Conservation (phyloP, 2,113 vertebrate genomes). For the Cyprinodon variegatus region DNA sequence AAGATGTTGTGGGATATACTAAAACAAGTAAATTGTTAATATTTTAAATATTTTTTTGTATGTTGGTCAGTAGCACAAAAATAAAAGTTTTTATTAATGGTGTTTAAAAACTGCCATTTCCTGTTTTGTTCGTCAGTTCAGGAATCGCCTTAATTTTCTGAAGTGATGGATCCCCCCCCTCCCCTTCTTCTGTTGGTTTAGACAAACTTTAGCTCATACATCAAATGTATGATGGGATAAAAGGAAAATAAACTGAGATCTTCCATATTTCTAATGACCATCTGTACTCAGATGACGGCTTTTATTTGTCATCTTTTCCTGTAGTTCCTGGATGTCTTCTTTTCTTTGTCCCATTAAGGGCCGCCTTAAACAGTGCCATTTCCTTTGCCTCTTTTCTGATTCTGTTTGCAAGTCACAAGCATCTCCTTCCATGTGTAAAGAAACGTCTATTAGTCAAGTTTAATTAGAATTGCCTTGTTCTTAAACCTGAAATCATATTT, state of each 20-base stretch:
- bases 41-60: conserved; percentile 78
- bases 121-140: conserved; percentile 75
- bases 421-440: conserved; percentile 27
- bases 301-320: conserved; percentile 57
- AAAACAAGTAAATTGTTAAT: conserved; percentile 58
- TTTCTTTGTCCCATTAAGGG: conserved; percentile 44
- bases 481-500: conserved; percentile 17
- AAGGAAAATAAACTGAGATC: conserved; percentile 51
- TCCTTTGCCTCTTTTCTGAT: conserved; percentile 8
- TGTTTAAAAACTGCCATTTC: conserved; percentile 74
- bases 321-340: conserved; percentile 54
- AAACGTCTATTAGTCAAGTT: conserved; percentile 12
- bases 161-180: conserved; percentile 46
- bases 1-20: conserved; percentile 53
- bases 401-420: conserved; percentile 18
- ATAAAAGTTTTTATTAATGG: conserved; percentile 71
- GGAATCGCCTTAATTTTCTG: conserved; percentile 82
- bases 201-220: conserved; percentile 38
- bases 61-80: conserved; percentile 82
- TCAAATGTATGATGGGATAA: conserved; percentile 13
- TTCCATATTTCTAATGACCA: conserved; percentile 71
- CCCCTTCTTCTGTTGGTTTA: conserved; percentile 42
- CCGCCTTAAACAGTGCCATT: conserved; percentile 50
- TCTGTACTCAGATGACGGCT: conserved; percentile 60
- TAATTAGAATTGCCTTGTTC: conserved; percentile 10